A percentile compares a stretch with the other conserved stretches of the same genome.
Conservation (phyloP, 2,113 vertebrate species). For the Bufo bufo region DNA sequence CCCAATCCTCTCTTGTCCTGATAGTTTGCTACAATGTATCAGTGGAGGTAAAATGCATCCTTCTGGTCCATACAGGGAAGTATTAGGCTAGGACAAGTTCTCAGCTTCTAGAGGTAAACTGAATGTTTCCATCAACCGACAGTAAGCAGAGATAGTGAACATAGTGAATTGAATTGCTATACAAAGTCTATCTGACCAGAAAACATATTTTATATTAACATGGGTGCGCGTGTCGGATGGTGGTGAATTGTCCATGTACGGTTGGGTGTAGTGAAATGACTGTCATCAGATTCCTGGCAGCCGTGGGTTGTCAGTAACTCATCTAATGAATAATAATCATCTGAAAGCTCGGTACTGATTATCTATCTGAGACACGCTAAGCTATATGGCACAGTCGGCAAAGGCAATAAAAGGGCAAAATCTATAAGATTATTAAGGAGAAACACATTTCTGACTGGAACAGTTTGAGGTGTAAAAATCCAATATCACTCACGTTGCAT, state of each 20-base stretch:
- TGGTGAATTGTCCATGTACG: background rate
- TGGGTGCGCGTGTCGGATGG: background rate
- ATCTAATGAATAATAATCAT: slow-evolving; percentile 4
- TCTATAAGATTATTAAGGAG: slow-evolving; percentile 34
- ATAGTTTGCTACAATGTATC: too few relatives aligned
- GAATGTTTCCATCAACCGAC: too few relatives aligned
- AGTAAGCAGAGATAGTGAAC: too few relatives aligned
- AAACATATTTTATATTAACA: background rate
- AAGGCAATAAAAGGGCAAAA: background rate
- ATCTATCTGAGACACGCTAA: background rate
- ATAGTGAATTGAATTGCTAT: too few relatives aligned
- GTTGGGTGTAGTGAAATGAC: background rate
- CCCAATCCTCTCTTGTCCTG: too few relatives aligned
- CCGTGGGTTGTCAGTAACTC: background rate
- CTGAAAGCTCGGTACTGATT: background rate
- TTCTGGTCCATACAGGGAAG: too few relatives aligned
- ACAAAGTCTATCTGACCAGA: too few relatives aligned
- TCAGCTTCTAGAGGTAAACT: too few relatives aligned
- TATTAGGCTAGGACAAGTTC: too few relatives aligned
- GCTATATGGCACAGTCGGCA: background rate
- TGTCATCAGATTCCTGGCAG: background rate
- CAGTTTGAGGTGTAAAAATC: slow-evolving; percentile 31
- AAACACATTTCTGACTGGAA: background rate
- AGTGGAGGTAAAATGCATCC: too few relatives aligned
- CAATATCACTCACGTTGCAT: slow-evolving; percentile 21